These are phyloP conservation scores for Auanema sp. DNA, from an alignment of 2,888 invertebrate species.

Conservation along the genomic window DNA sequence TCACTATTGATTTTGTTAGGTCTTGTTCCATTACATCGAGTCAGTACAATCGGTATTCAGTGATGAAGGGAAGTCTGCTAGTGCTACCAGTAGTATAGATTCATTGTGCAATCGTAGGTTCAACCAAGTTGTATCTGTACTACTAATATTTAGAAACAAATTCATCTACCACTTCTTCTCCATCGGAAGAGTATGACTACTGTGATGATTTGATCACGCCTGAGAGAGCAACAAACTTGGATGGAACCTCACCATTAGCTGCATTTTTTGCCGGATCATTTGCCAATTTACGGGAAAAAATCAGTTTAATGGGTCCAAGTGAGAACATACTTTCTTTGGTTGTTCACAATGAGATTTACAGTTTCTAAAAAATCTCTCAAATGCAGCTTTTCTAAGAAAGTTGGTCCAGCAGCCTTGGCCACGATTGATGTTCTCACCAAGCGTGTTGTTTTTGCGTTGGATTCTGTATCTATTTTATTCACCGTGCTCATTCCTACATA, in stretches of 20 bases:
- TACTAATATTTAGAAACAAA: not conserved
- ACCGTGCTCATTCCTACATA: constrained; percentile 19
- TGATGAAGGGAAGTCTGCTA: constrained; percentile 27
- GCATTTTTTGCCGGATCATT: constrained; percentile 27
- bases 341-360: constrained; percentile 4
- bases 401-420: constrained; percentile 31
- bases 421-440: constrained; percentile 34
- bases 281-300: constrained; percentile 25
- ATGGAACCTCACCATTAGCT: constrained; percentile 25
- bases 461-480: constrained; percentile 32
- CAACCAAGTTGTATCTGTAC: not conserved
- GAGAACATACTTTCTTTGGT: not conserved
- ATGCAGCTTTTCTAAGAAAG: constrained; percentile 17
- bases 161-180: constrained; percentile 13
- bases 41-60: constrained; percentile 31
- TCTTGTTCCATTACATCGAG: constrained; percentile 37
- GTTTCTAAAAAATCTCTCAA: constrained; percentile 17
- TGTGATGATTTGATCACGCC: constrained; percentile 19
- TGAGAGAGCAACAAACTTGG: constrained; percentile 18
- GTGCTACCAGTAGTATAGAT: constrained; percentile 23
- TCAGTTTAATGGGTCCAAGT: constrained; percentile 28
- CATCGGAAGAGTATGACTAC: constrained; percentile 13
- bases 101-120: constrained; percentile 17
- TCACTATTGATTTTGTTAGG: not conserved
- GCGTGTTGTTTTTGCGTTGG: constrained; percentile 36